phyloP scores from a whole-genome alignment of 1,140 invertebrate genomes.

The Meloidogyne exigua region DNA sequence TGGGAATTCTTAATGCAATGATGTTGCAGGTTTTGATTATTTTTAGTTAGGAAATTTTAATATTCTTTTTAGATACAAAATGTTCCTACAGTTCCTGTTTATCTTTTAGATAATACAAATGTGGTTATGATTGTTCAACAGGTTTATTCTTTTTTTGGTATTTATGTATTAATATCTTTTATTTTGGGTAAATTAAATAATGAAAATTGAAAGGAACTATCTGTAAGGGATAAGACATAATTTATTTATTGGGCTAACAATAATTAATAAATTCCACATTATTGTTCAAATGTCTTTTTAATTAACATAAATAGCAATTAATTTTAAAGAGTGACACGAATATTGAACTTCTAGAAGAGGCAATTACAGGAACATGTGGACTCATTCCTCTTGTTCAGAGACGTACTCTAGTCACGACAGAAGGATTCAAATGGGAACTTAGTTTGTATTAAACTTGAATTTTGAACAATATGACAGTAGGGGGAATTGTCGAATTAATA shows the following conservation, averaged over 20 bases:
- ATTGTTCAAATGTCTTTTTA: too few relatives aligned
- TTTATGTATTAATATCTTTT: too few relatives aligned
- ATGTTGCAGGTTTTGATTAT: slow-evolving; percentile 12
- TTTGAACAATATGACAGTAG: neutral
- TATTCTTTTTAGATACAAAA: neutral
- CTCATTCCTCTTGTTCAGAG: slow-evolving; percentile 28
- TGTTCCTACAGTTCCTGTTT: slow-evolving; percentile 7
- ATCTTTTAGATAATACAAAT: slow-evolving; percentile 29
- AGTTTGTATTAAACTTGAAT: slow-evolving; percentile 1
- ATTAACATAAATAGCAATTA: neutral
- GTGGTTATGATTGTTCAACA: slow-evolving; percentile 30
- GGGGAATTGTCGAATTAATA: too few relatives aligned
- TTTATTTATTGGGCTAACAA: too few relatives aligned
- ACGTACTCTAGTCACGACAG: slow-evolving; percentile 15
- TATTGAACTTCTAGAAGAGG: slow-evolving; percentile 6
- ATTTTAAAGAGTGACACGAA: slow-evolving; percentile 7
- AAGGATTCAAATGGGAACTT: slow-evolving; percentile 32
- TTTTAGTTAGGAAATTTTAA: neutral
- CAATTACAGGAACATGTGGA: slow-evolving; percentile 25
- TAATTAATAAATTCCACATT: too few relatives aligned
- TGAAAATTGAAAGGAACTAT: too few relatives aligned
- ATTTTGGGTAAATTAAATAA: too few relatives aligned
- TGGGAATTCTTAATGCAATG: slow-evolving; percentile 27
- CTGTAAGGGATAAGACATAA: too few relatives aligned
- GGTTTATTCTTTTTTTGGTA: too few relatives aligned